Conservation (phyloP, 2,888 invertebrate species). For the Synanthedon tipuliformis region DNA sequence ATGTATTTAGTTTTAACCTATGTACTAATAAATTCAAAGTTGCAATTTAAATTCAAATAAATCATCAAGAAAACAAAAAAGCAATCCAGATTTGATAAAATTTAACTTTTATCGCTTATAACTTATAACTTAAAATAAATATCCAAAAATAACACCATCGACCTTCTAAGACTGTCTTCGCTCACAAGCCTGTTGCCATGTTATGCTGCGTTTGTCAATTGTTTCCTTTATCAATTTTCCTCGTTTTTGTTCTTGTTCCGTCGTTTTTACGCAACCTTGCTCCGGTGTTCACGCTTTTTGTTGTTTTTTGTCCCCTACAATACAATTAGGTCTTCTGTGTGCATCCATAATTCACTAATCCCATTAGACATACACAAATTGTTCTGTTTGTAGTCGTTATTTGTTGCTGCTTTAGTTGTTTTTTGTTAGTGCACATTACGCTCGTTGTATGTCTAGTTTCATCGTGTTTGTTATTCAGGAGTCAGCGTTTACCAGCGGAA, state of each 20-base stretch:
- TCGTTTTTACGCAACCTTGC: conserved; percentile 10
- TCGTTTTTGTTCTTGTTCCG: conserved; percentile 10
- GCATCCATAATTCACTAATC: conserved; percentile 21
- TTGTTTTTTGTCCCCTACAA: conserved; percentile 15
- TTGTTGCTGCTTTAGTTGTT: conserved; percentile 3
- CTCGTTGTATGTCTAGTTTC: neutral
- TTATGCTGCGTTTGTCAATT: conserved; percentile 14
- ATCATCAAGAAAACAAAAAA: no score
- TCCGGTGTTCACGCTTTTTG: conserved; percentile 12
- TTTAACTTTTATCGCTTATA: no score
- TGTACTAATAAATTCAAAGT: no score
- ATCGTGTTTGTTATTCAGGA: conserved; percentile 2
- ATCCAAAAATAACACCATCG: conserved; percentile 1
- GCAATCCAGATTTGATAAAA: no score
- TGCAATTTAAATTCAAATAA: no score
- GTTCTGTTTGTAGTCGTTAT: conserved; percentile 15
- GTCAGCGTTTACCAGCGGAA: conserved; percentile 7
- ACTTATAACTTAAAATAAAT: neutral
- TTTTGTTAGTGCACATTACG: neutral
- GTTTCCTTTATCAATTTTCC: conserved; percentile 10
- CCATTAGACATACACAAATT: conserved; percentile 18
- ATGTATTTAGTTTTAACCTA: no score
- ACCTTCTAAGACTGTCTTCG: conserved; percentile 13
- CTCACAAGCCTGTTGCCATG: conserved; percentile 10
- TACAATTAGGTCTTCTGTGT: conserved; percentile 17